Percentiles rank a stretch among this genome's conserved stretches.
These are phyloP conservation scores for Tragulus kanchil DNA, from an alignment of 2,113 vertebrate species.

Conservation along the genomic window DNA sequence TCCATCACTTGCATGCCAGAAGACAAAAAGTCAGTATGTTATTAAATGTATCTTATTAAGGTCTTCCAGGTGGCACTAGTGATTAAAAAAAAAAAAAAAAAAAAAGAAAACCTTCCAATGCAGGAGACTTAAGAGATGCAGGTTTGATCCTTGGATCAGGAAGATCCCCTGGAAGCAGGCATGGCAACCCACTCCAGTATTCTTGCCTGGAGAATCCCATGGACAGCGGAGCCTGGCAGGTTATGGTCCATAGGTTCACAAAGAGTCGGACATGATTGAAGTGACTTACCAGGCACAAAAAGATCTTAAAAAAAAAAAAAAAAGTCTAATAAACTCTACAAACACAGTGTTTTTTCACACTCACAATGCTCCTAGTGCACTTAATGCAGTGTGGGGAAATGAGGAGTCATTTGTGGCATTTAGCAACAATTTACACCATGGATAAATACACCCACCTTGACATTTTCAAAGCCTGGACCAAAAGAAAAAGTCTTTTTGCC, in stretches of 20 bases:
- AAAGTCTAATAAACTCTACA: background rate
- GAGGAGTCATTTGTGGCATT: slow-evolving; percentile 61
- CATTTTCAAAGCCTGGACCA: slow-evolving; percentile 76
- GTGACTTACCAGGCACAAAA: too few species aligned
- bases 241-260: too few species aligned
- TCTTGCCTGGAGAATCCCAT: too few species aligned
- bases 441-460: slow-evolving; percentile 80
- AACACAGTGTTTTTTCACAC: background rate
- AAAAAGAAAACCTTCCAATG: too few species aligned
- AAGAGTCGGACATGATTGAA: too few species aligned
- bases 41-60: background rate
- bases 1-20: background rate
- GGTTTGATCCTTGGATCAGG: too few species aligned
- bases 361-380: background rate
- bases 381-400: background rate
- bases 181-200: too few species aligned
- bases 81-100: too few species aligned
- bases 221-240: too few species aligned
- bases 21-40: background rate
- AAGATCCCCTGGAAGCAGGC: too few species aligned
- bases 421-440: slow-evolving; percentile 63
- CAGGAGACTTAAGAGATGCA: too few species aligned
- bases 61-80: background rate
- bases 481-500: slow-evolving; percentile 65
- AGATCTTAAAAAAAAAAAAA: background rate